These are phyloP conservation scores for Ooceraea biroi DNA, from an alignment of 1,140 invertebrate genomes.

Conservation along the genomic window DNA sequence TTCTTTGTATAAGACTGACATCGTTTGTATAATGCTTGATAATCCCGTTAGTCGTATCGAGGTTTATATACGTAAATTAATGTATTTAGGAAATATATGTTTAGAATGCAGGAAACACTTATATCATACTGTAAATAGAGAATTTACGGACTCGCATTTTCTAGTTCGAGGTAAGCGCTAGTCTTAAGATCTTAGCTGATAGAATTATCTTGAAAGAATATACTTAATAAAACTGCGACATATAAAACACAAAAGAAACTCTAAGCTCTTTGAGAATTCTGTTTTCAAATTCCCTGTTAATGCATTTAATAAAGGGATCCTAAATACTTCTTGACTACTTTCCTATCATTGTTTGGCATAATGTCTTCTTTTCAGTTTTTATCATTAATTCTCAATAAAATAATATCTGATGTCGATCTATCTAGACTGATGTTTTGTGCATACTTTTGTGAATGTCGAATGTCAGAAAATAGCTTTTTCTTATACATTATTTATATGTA, in stretches of 20 bases:
- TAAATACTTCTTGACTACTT: conserved; percentile 42
- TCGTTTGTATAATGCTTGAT: conserved; percentile 77
- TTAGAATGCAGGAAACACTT: conserved; percentile 69
- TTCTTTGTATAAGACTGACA: conserved; percentile 78
- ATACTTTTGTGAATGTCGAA: neutral
- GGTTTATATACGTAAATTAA: conserved; percentile 75
- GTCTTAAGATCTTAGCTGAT: conserved; percentile 73
- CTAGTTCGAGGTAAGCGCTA: conserved; percentile 73
- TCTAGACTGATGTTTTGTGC: neutral
- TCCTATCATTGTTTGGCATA: conserved; percentile 6
- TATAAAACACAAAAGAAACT: conserved; percentile 42
- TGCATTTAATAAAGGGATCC: conserved; percentile 71
- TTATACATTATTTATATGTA: neutral
- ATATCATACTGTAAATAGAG: conserved; percentile 76
- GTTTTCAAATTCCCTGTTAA: conserved; percentile 72
- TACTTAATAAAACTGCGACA: conserved; percentile 57
- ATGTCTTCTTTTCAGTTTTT: conserved; percentile 12
- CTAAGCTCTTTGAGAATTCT: conserved; percentile 69
- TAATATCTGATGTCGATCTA: neutral
- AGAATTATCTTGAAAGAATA: conserved; percentile 69
- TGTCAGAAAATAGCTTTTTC: neutral
- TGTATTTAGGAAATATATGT: conserved; percentile 72
- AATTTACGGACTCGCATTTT: conserved; percentile 72
- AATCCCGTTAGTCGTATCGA: conserved; percentile 72
- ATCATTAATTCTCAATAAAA: neutral